Evolutionary conservation across 1,140 invertebrate species (phyloP), one percentile per base, ranked within the genome.

Genomic region (Sinella curviseta): DNA sequence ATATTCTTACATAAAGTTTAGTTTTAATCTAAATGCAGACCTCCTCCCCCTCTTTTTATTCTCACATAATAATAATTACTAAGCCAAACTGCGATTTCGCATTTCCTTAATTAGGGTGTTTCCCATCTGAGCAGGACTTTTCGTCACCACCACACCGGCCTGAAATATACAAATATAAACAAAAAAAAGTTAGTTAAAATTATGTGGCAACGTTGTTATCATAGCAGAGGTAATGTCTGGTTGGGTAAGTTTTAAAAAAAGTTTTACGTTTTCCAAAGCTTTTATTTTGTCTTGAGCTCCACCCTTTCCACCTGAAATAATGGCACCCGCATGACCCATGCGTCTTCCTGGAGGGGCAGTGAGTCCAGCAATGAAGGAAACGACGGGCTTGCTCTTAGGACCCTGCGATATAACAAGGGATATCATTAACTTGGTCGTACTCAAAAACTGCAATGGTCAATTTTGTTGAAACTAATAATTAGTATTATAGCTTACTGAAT

Each of bases 291-390:
- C 97, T 88, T 96, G 93, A 82, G 97, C 98, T 78, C 96, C 97
- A 81, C 98, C 98, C 88, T 99, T 99, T 39, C 98, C 98, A 30
- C 98, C 97, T 30, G 97, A 96, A 87, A 99, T 99, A 84, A 99
- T 99, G 83, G 98, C 98, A 84, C 98, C 98, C 82, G 98, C 98
- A 86, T 99, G 98, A 60, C 98, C 98, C 98, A 99, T 99, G 86
- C 98, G 90, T 84, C 98, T 90, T 30, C 98, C 98, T 77, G 97
- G 97, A 34, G 98, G 98, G 73, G 98, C 98, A 14, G 98, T 99
- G 54, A 99, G 86, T 73, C 98, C 98, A 85, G 98, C 98, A 88
- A 99, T 99, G 87, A 99, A 99, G 14, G 82, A 83, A 36, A 83
- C 83, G 33, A 92, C 92, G 39, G 92, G 92, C 87, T 99, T 99